A percentile compares a stretch with the other conserved stretches of the same genome.
Evolutionary conservation across 2,888 invertebrate genomes (phyloP).

Genomic region (Coelopa pilipes): DNA sequence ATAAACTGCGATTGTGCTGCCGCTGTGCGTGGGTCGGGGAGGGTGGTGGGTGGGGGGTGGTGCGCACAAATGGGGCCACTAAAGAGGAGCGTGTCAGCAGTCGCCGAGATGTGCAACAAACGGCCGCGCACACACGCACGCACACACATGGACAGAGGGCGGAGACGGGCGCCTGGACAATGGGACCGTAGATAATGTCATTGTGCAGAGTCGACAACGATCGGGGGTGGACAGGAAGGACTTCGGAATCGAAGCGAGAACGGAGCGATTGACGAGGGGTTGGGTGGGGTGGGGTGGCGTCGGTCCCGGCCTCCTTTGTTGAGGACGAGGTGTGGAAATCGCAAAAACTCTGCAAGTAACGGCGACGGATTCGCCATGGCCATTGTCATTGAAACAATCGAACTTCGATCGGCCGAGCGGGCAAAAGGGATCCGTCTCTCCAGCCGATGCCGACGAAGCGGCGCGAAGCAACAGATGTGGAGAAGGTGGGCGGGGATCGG

Average conservation of each 20-base stretch:
- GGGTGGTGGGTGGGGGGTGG: not conserved
- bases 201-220: not conserved
- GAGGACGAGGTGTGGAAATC: conserved; percentile 7
- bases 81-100: conserved; percentile 14
- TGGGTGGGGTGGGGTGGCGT: not conserved
- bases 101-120: conserved; percentile 22
- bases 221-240: not conserved
- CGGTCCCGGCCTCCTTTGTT: not conserved
- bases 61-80: conserved; percentile 16
- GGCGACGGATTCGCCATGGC: not conserved
- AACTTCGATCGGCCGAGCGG: not conserved
- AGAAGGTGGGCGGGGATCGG: not conserved
- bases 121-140: not conserved
- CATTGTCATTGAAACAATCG: conserved; percentile 26
- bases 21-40: conserved; percentile 1
- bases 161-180: conserved; percentile 13
- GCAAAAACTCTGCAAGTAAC: conserved; percentile 16
- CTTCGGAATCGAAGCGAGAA: not conserved
- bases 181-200: conserved; percentile 20
- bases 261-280: not conserved
- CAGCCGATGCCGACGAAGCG: conserved; percentile 15
- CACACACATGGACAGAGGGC: not conserved
- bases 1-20: conserved; percentile 31
- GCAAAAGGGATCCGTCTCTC: not conserved
- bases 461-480: conserved; percentile 31